A percentile compares a stretch with the other conserved stretches of the same genome.
These are phyloP conservation scores for Zoanthus gigantus DNA, from an alignment of 92 coral and sea anemone species.

Conservation along the genomic window DNA sequence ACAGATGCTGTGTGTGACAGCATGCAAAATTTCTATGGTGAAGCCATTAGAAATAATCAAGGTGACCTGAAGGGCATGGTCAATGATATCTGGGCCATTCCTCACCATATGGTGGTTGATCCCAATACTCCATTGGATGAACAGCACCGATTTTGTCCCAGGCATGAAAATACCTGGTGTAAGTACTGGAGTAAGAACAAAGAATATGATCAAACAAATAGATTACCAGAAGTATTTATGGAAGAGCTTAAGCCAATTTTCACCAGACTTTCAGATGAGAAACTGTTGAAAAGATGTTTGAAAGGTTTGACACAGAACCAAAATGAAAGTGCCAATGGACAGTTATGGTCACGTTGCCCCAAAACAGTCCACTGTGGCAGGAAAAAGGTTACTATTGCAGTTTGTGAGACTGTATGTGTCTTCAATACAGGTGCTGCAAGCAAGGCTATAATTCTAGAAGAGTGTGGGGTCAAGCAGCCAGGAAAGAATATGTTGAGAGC, in stretches of 20 bases:
- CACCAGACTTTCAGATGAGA: conserved; percentile 50
- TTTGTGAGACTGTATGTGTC: too few species aligned
- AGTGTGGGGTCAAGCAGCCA: too few species aligned
- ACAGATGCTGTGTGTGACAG: conserved; percentile 60
- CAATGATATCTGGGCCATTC: conserved; percentile 52
- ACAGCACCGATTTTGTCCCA: conserved; percentile 58
- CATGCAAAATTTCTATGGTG: conserved; percentile 57
- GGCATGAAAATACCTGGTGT: conserved; percentile 24
- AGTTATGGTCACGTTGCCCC: too few species aligned
- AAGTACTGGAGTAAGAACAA: too few species aligned
- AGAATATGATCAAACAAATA: too few species aligned
- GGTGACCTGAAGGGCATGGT: background rate
- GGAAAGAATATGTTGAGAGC: background rate
- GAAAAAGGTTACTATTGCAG: too few species aligned
- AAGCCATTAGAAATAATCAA: conserved; percentile 10
- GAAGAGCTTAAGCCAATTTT: background rate
- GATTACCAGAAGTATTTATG: too few species aligned
- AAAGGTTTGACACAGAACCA: too few species aligned
- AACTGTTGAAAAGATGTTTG: conserved; percentile 24
- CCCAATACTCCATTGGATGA: conserved; percentile 25
- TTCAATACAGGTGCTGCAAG: too few species aligned
- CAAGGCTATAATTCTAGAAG: too few species aligned
- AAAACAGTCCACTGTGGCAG: too few species aligned
- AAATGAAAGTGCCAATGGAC: too few species aligned
- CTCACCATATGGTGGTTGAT: conserved; percentile 47